These are phyloP conservation scores for Lepilemur septentrionalis DNA, from an alignment of 2,797 vertebrate species.

Conservation along the genomic window DNA sequence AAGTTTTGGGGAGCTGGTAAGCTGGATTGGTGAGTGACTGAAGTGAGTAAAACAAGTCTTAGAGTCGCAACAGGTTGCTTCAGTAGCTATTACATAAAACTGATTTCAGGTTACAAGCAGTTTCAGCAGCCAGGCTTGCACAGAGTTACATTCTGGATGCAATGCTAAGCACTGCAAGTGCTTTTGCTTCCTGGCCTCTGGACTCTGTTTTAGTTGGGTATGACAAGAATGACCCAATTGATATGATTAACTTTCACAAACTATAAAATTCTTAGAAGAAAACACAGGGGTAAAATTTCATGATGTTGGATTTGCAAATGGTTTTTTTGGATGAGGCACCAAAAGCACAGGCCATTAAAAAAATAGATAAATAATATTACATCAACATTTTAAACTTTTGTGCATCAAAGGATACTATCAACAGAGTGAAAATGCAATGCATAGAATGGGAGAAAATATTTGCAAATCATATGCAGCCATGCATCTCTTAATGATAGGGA, in stretches of 20 bases:
- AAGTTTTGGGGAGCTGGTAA: background rate
- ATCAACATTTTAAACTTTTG: background rate
- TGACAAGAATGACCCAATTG: background rate
- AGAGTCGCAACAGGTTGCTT: background rate
- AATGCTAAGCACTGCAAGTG: background rate
- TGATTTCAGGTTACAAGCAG: background rate
- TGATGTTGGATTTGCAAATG: background rate
- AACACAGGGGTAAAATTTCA: background rate
- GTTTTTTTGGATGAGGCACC: background rate
- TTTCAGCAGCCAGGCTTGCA: background rate
- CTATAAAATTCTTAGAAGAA: background rate
- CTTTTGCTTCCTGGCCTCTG: background rate
- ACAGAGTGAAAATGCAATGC: background rate
- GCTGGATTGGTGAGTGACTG: background rate
- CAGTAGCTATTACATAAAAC: background rate
- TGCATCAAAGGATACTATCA: background rate
- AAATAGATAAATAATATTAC: background rate
- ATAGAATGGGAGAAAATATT: background rate
- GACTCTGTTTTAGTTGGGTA: background rate
- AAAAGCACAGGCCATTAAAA: background rate
- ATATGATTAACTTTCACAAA: background rate
- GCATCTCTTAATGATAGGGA: background rate
- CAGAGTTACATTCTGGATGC: background rate
- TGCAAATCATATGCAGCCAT: background rate
- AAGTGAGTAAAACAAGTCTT: background rate